Evolutionary conservation across 2,113 vertebrate species (phyloP).

Genomic region (Clupea harengus): DNA sequence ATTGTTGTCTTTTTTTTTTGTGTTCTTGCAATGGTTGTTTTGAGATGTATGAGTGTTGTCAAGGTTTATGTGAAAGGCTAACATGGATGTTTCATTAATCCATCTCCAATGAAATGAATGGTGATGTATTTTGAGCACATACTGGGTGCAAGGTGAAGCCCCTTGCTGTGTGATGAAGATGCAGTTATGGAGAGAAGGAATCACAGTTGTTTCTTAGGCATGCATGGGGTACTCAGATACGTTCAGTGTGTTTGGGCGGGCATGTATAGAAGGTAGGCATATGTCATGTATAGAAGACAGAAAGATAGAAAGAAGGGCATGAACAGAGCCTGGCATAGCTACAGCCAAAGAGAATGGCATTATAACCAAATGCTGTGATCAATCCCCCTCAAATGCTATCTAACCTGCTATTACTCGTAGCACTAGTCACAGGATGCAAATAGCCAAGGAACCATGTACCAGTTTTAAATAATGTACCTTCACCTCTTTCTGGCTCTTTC

Average conservation of each 20-base stretch:
- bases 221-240: background rate
- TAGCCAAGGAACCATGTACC: background rate
- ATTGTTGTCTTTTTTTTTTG: background rate
- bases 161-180: background rate
- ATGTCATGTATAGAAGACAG: background rate
- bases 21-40: background rate
- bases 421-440: background rate
- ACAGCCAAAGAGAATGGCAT: background rate
- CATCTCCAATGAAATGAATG: background rate
- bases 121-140: background rate
- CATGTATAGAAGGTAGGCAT: background rate
- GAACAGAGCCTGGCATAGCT: background rate
- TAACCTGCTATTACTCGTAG: background rate
- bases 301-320: background rate
- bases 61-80: background rate
- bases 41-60: slow-evolving; percentile 12
- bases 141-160: background rate
- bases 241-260: background rate
- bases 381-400: background rate
- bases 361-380: background rate
- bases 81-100: background rate
- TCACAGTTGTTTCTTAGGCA: background rate
- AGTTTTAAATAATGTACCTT: background rate
- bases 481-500: background rate
- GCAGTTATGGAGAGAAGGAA: background rate